Evolutionary conservation across 2,888 invertebrate species (phyloP), one percentile per base, ranked within the genome.

Genomic region (Conchocele bisecta): DNA sequence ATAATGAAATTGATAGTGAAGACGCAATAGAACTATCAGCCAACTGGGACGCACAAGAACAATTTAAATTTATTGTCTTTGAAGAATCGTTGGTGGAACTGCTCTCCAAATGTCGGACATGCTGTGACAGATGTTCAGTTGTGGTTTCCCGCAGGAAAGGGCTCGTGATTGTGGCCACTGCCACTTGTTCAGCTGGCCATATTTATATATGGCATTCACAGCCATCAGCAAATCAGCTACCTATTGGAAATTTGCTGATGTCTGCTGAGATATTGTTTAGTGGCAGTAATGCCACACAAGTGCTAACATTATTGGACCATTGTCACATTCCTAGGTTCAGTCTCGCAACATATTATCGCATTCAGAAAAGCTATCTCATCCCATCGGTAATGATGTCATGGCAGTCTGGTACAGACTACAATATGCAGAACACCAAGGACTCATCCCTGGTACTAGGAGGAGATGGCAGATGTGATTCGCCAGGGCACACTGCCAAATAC

Each of bases 401-500:
- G 63, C 17, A 63, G 9, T 4, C 20, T 11, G 13, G 46, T 2
- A 35, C 35, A 24, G 28, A 20, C 2, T 9, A 13, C 20, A 15
- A 17, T 3, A 28, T 63, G 22, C 31, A 17, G 9, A 28, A 42
- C 1, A 9, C 42, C 2, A 33, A 22, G 22, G 53, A 46, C 11
- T 15, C 24, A 22, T 35, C 42, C 13, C 42, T 63, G 22, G 44
- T 33, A 15, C 31, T 59, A 22, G 59, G n/a, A n/a, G n/a, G 59
- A 13, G 59, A 59, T 35, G 46, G 44, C 3, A 44, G 59, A 15
- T 59, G 59, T 20, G 41, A 42, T 26, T 31, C 46, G 11, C 59
- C 59, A 20, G 59, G 59, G 13, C 59, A 59, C 46, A 46, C 59
- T 9, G 48, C 59, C 29, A 41, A 57, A 20, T 58, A 24, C 29